Percentiles rank a stretch among this genome's conserved stretches.
Evolutionary conservation across 2,888 invertebrate genomes (phyloP).

Genomic region (Mythimna lalbum): DNA sequence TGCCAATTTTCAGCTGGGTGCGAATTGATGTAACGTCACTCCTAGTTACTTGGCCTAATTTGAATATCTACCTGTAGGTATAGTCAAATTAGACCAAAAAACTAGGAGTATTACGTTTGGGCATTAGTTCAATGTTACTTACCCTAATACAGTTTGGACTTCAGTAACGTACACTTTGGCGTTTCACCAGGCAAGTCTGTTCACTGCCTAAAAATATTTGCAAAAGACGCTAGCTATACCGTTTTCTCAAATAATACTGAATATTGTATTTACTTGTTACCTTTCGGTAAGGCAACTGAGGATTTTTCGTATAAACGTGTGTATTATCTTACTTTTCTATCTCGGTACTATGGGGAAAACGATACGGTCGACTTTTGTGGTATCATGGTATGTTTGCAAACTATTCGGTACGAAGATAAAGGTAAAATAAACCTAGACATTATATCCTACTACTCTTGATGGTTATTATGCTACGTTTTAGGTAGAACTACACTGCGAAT

Average conservation of each 20-base stretch:
- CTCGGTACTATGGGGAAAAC: conserved; percentile 15
- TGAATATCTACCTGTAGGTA: too few relatives aligned
- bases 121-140: too few relatives aligned
- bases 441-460: background rate
- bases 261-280: conserved; percentile 65
- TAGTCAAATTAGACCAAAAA: too few relatives aligned
- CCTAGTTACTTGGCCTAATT: too few relatives aligned
- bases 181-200: background rate
- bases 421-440: background rate
- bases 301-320: conserved; percentile 33
- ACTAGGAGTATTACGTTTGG: too few relatives aligned
- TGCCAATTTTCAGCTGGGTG: too few relatives aligned
- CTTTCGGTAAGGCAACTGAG: conserved; percentile 35
- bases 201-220: conserved; percentile 52
- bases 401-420: background rate
- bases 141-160: too few relatives aligned
- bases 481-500: too few relatives aligned
- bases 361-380: conserved; percentile 7
- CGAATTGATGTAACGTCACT: too few relatives aligned
- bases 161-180: background rate
- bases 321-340: conserved; percentile 41
- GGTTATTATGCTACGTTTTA: background rate
- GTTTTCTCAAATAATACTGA: conserved; percentile 61
- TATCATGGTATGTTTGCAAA: background rate
- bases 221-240: conserved; percentile 44